Percentiles rank a stretch among this genome's conserved stretches.
These are phyloP conservation scores for Nestor notabilis DNA, from an alignment of 2,113 vertebrate genomes.

Conservation along the genomic window DNA sequence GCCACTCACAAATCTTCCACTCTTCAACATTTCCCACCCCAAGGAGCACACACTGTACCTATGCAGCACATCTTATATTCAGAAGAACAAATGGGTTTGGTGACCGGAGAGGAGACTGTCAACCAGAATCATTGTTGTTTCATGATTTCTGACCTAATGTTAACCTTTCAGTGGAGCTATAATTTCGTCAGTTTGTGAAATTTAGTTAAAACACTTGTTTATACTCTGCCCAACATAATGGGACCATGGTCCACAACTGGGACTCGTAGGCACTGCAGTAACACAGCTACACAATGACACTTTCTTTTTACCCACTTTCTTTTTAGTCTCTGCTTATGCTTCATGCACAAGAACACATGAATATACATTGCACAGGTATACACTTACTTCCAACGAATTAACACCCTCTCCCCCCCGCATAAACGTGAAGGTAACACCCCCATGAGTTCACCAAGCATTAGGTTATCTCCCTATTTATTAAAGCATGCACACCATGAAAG, in stretches of 20 bases:
- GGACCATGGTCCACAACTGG: not conserved
- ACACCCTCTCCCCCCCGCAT: not conserved
- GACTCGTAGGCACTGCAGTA: not conserved
- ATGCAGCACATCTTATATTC: not conserved
- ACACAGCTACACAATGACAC: not conserved
- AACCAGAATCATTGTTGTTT: not conserved
- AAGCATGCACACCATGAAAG: not conserved
- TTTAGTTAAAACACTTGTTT: constrained; percentile 32
- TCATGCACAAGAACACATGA: not conserved
- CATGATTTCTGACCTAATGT: not conserved
- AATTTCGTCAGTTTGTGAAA: constrained; percentile 11
- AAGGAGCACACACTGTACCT: not conserved
- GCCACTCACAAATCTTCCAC: not conserved
- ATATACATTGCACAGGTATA: not conserved
- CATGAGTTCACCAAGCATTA: not conserved
- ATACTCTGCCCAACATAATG: constrained; percentile 4
- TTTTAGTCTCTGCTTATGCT: not conserved
- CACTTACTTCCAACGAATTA: not conserved
- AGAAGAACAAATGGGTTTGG: not conserved
- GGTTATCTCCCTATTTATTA: not conserved
- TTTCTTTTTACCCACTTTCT: not conserved
- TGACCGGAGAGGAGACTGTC: not conserved
- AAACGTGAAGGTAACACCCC: not conserved
- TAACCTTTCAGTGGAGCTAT: constrained; percentile 29
- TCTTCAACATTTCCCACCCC: not conserved